Base-by-base conservation (phyloP, 2,797 vertebrate species). In the Sebastes umbrosus region DNA sequence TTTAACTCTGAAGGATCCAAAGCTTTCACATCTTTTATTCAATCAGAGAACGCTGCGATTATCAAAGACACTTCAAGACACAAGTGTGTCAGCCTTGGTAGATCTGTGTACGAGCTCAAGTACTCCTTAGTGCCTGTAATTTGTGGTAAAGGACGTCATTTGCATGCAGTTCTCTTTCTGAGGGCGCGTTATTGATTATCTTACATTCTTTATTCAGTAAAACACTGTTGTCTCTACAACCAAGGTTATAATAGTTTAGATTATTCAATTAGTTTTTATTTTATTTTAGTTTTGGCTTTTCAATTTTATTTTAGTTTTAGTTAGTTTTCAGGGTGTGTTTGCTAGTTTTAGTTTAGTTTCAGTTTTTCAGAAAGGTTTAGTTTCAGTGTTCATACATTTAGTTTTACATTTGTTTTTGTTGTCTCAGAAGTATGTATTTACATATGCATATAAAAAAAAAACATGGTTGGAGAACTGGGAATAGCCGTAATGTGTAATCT, bases 11-110 rank as follows among this genome's bases (percentile, higher is more conserved):
- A 70, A 69, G 27, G 24, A 6, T 46, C 11, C 16, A 31, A 59
- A 29, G 20, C 13, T 18, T 50, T 59, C 10, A 29, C 32, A 24
- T n/a, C 39, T 58, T 67, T 65, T 20, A 50, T 58, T 13, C 22
- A 34, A 70, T 87, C 24, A 87, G 81, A 69, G 81, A 69, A 20
- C 3, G 10, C 9, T 46, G 6, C 22, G 34, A 24, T 54, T 55
- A 10, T 16, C n/a, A 46, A 50, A 60, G 25, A 52, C 36, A 20
- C 31, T 54, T 34, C 0, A 62, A 14, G 29, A 62, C 54, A 65
- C 25, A 5, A 66, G 50, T 11, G 31, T 3, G 3, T 46, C 58
- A 57, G 32, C 59, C 32, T 62, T 75, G 66, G 27, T 10, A 20
- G 55, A 46, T 36, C 8, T 6, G 7, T 22, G 36, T 59, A 39